Percentiles rank a stretch among this genome's conserved stretches.
phyloP scores from a whole-genome alignment of 1,140 invertebrate species.

The Oppia nitens region DNA sequence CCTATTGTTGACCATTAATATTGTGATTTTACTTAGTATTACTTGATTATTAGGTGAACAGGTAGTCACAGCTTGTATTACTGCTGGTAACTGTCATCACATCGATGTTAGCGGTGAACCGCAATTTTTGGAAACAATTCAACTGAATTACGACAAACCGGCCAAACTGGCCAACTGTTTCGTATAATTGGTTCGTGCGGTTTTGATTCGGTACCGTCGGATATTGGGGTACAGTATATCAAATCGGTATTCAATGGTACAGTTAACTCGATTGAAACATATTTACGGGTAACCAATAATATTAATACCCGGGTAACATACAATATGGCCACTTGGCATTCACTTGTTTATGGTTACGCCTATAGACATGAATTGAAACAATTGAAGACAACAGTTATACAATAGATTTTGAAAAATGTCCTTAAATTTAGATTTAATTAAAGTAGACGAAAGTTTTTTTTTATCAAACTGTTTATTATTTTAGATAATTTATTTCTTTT shows the following conservation, averaged over 20 bases:
- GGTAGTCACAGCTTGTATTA: slow-evolving; percentile 74
- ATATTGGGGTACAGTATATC: slow-evolving; percentile 42
- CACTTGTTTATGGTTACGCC: slow-evolving; percentile 50
- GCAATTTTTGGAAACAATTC: slow-evolving; percentile 63
- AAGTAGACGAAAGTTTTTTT: no score
- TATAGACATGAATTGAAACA: slow-evolving; percentile 40
- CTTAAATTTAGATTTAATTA: no score
- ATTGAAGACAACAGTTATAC: slow-evolving; percentile 8
- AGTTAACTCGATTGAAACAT: no score
- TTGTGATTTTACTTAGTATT: no score
- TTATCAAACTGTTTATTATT: no score
- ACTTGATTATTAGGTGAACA: slow-evolving; percentile 74
- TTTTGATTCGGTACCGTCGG: slow-evolving; percentile 57
- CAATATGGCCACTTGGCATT: slow-evolving; percentile 70
- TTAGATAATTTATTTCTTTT: no score
- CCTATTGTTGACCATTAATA: no score
- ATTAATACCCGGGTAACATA: slow-evolving; percentile 34
- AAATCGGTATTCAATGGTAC: slow-evolving; percentile 16
- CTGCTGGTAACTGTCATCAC: slow-evolving; percentile 57
- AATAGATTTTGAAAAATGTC: no score
- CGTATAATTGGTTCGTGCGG: slow-evolving; percentile 67
- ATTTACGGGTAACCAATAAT: no score
- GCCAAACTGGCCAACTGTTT: slow-evolving; percentile 56
- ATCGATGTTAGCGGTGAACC: slow-evolving; percentile 84
- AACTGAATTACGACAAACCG: slow-evolving; percentile 53